Evolutionary conservation across 1,140 invertebrate species (phyloP), one percentile per base, ranked within the genome.

Genomic region (Drosophila oshimai): DNA sequence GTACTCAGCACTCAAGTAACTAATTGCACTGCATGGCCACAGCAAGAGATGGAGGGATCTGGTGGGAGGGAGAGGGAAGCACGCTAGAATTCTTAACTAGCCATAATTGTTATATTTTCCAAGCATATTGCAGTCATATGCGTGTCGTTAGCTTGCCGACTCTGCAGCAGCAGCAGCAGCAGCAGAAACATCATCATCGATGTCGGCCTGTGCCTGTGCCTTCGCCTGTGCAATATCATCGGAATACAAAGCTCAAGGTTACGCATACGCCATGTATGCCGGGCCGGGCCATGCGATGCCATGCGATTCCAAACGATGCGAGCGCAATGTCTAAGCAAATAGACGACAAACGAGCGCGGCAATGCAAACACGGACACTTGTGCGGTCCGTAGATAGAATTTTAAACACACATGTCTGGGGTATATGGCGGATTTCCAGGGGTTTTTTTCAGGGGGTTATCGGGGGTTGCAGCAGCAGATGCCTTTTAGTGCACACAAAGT

Each of bases 281-380:
- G 33, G 36, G 81, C 81, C 72, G 33, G 36, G 41, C 60, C 31
- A 62, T 29, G 58, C 58, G 24, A 65, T 22, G 15, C 34, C 13
- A 51, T 62, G 58, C 61, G 42, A 46, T 65, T 47, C 61, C 33
- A 65, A 39, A 15, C 61, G 61, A 44, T 61, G 68, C 74, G 61
- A 78, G 68, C 73, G 64, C 79, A 74, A 71, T 84, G 81, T 87
- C 80, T 86, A 86, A 86, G 65, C 80, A 86, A 86, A 87, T 77
- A 87, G 67, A 58, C 61, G 76, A 69, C 64, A 41, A 57, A 65
- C 57, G 49, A 74, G 72, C 81, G 73, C 70, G 76, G 81, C 75
- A 84, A 86, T 55, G 76, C 76, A 80, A 86, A 86, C 53, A 80
- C 76, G 79, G 79, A 83, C 69, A 83, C 78, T 83, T 81, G 79